Percentiles rank a stretch among this genome's conserved stretches.
Conservation (phyloP, 2,797 vertebrate species). For the Tolypeutes matacus region DNA sequence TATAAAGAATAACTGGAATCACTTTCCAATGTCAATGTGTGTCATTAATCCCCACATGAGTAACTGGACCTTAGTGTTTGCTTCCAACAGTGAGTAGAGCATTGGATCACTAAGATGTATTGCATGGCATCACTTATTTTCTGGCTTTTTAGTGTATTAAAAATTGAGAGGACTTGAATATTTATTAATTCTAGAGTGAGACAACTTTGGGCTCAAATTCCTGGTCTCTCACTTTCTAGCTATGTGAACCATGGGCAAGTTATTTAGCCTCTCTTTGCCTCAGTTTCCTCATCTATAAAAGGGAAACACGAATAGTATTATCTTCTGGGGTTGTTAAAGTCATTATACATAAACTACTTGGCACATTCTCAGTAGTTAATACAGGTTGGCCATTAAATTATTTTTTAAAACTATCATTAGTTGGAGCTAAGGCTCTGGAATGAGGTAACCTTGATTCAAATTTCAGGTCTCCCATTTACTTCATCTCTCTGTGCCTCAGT, state of each 20-base stretch:
- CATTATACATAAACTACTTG: not conserved
- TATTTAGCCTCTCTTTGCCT: not conserved
- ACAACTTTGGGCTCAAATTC: not conserved
- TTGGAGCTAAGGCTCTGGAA: not conserved
- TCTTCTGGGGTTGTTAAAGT: not conserved
- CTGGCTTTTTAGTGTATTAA: not conserved
- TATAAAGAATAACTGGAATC: not conserved
- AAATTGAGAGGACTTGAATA: not conserved
- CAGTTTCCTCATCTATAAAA: slow-evolving; percentile 13
- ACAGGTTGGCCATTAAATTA: not conserved
- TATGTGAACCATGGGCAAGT: not conserved
- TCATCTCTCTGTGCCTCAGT: not conserved
- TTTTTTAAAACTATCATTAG: not conserved
- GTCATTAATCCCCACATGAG: not conserved
- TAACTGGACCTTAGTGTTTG: not conserved
- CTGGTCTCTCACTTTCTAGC: not conserved
- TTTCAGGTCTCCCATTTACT: not conserved
- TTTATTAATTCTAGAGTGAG: not conserved
- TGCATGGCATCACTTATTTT: not conserved
- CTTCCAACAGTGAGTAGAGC: not conserved
- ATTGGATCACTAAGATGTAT: not conserved
- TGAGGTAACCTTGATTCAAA: not conserved
- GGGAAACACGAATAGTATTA: not conserved
- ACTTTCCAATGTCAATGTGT: not conserved
- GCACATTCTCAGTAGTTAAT: not conserved